Evolutionary conservation across 2,888 invertebrate species (phyloP), one percentile per base, ranked within the genome.

Genomic region (Apamea crenata): DNA sequence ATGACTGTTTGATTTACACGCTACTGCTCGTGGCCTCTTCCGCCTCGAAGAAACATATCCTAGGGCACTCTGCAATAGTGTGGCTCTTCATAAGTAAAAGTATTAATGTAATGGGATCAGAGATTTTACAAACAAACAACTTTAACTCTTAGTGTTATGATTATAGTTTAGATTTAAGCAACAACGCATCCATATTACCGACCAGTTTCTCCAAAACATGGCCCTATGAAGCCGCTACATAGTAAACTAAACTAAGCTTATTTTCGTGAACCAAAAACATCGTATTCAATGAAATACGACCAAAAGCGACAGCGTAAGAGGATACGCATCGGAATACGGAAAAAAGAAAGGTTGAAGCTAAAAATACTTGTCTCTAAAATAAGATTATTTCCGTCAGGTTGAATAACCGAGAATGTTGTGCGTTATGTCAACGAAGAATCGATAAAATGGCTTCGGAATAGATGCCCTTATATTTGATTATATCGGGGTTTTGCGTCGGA

Each of bases 351-450:
- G 77, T 73, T 78, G n/a, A 56, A n/a, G 56, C 90, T 87, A 89
- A 84, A 87, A 87, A 89, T 89, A 89, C 75, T 65, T 36, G 78
- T 73, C 76, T 80, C 86, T 88, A 88, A 83, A 88, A 86, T 86
- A 80, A 86, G 88, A 80, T 82, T 86, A 83, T 87, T 89, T 88
- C 90, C 88, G 88, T 89, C 74, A 87, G 83, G 88, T 89, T 89
- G 88, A 89, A 89, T 83, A 87, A 88, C 87, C 88, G 66, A 77
- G 80, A 79, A 80, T 76, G 80, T 84, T 80, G 77, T 80, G 74
- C 74, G 84, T 72, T 86, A 86, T 87, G 85, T 85, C 87, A 87
- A 84, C 80, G 85, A 14, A 44, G 80, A 78, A 84, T 87, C 88
- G 78, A 86, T 86, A 73, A 76, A 68, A 77, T 74, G n/a, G 65